Percentiles rank a stretch among this genome's conserved stretches.
phyloP scores from a whole-genome alignment of 2,888 invertebrate genomes.

The Lamproptera curius region DNA sequence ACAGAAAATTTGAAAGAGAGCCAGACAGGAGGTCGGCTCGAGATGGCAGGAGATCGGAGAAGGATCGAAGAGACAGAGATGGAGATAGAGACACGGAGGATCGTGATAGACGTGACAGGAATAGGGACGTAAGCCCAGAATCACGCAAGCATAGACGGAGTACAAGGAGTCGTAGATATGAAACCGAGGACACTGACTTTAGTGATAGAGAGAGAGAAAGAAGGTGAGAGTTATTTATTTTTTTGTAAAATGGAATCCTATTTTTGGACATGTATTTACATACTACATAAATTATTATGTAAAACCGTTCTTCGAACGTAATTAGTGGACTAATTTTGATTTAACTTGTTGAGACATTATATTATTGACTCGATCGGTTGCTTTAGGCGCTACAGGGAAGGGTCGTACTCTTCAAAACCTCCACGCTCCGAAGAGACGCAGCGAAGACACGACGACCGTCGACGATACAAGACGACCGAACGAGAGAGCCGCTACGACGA shows the following conservation, averaged over 20 bases:
- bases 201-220: constrained; percentile 81
- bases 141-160: constrained; percentile 52
- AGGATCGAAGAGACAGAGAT: constrained; percentile 47
- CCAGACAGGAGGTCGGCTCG: constrained; percentile 42
- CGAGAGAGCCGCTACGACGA: constrained; percentile 50
- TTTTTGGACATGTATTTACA: too few species aligned
- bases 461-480: constrained; percentile 44
- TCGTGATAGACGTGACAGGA: constrained; percentile 42
- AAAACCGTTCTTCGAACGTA: too few species aligned
- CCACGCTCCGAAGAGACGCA: constrained; percentile 62
- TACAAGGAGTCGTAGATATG: constrained; percentile 72
- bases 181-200: constrained; percentile 83
- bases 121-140: constrained; percentile 53
- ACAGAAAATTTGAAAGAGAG: constrained; percentile 53
- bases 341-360: too few species aligned
- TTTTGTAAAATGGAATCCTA: too few species aligned
- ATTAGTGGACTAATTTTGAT: too few species aligned
- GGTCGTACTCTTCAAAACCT: constrained; percentile 66
- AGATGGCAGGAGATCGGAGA: constrained; percentile 49
- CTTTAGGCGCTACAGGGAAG: constrained; percentile 70
- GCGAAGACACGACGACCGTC: constrained; percentile 49
- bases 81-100: constrained; percentile 26
- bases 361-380: background rate
- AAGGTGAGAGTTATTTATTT: constrained; percentile 44
- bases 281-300: too few species aligned